Percentiles rank a stretch among this genome's conserved stretches.
Evolutionary conservation across 1,140 invertebrate species (phyloP).

Genomic region (Drosophila jambulina): DNA sequence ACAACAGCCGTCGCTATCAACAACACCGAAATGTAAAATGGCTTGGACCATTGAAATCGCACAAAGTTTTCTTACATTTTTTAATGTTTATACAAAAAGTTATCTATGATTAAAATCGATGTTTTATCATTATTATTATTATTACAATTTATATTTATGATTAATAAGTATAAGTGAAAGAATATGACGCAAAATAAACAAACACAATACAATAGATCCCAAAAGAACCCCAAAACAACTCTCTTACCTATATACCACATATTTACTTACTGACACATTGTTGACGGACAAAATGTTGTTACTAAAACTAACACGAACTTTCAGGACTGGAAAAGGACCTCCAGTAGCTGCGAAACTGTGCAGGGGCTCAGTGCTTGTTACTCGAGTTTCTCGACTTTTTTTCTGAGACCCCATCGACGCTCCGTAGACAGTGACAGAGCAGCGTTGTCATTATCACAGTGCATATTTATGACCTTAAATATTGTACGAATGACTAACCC

Average conservation of each 20-base stretch:
- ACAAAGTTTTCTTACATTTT: conserved; percentile 62
- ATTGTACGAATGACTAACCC: conserved; percentile 22
- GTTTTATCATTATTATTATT: conserved; percentile 74
- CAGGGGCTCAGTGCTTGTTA: conserved; percentile 37
- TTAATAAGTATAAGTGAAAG: conserved; percentile 76
- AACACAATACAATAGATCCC: conserved; percentile 64
- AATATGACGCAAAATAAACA: conserved; percentile 78
- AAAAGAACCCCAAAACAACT: conserved; percentile 44
- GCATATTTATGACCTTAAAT: conserved; percentile 37
- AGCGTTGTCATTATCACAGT: conserved; percentile 1
- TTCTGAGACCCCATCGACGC: conserved; percentile 1
- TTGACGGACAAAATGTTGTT: conserved; percentile 28
- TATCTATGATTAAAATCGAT: conserved; percentile 55
- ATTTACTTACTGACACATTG: conserved; percentile 27
- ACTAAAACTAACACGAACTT: conserved; percentile 3
- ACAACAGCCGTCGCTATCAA: conserved; percentile 31
- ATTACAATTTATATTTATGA: conserved; percentile 82
- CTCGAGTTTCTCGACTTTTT: conserved; percentile 3
- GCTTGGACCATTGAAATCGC: conserved; percentile 52
- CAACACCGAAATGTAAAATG: conserved; percentile 28
- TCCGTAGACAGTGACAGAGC: neutral
- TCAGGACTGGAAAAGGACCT: conserved; percentile 27
- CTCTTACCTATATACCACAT: conserved; percentile 22
- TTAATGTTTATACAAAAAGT: conserved; percentile 74
- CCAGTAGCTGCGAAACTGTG: conserved; percentile 38